Evolutionary conservation across 2,888 invertebrate species (phyloP).

Genomic region (Eupithecia insigniata): DNA sequence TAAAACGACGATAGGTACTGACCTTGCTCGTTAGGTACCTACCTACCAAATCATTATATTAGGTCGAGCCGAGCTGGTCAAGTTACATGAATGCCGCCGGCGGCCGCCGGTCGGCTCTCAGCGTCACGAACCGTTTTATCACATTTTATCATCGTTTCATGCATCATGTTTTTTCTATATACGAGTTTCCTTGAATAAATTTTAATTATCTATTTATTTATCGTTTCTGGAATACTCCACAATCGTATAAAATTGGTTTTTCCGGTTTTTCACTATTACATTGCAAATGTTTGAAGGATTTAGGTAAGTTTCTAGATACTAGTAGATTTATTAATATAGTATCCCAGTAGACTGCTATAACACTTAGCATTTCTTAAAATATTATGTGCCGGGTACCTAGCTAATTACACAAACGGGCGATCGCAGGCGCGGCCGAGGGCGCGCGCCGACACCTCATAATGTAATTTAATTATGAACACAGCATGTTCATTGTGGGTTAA

Average conservation of each 20-base stretch:
- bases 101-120: no score
- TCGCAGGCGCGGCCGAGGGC: neutral
- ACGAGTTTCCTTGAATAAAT: no score
- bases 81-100: no score
- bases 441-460: neutral
- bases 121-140: no score
- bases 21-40: neutral
- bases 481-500: conserved; percentile 30
- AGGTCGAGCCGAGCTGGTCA: neutral
- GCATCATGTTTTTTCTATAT: no score
- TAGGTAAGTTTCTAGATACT: no score
- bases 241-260: neutral
- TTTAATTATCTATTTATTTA: no score
- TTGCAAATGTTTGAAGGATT: no score
- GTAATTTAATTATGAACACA: conserved; percentile 21
- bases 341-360: neutral
- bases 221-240: neutral
- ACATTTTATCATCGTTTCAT: no score
- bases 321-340: no score
- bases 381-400: neutral
- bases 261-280: no score
- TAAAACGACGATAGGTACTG: neutral
- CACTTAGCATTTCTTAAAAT: neutral
- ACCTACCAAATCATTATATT: neutral
- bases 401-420: neutral